Conservation (phyloP, 2,113 vertebrate species). For the Saguinus midas region DNA sequence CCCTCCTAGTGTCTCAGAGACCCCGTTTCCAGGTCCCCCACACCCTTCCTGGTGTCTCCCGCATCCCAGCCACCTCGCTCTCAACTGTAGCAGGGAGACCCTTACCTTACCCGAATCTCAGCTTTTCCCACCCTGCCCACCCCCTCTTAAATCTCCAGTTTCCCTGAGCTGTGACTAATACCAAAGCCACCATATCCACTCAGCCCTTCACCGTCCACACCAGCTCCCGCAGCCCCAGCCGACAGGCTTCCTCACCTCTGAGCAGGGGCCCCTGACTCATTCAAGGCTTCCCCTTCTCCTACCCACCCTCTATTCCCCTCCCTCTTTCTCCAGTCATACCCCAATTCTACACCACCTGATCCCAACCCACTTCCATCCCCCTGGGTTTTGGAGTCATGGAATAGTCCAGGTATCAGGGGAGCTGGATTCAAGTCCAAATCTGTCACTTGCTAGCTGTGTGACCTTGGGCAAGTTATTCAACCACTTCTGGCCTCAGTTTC, state of each 20-base stretch:
- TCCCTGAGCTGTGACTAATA: conserved; percentile 56
- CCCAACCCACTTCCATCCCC: background rate
- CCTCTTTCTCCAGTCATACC: background rate
- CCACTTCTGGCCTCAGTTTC: background rate
- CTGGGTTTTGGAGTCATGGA: background rate
- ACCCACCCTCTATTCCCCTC: background rate
- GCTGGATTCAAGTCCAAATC: background rate
- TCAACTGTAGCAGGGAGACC: background rate
- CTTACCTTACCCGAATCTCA: background rate
- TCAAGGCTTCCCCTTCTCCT: background rate
- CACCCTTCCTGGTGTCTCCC: background rate
- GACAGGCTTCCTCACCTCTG: conserved; percentile 14
- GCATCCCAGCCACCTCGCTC: background rate
- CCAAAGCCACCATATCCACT: background rate
- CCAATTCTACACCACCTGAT: background rate
- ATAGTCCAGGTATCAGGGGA: background rate
- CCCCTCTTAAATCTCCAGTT: conserved; percentile 13
- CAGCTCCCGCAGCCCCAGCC: background rate
- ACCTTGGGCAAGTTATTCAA: conserved; percentile 11
- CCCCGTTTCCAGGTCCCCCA: background rate
- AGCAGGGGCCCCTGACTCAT: background rate
- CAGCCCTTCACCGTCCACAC: background rate
- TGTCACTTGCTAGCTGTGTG: background rate
- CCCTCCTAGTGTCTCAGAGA: background rate
- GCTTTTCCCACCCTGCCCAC: background rate